Evolutionary conservation across 2,797 vertebrate genomes (phyloP).

Genomic region (Apodemus agrarius): DNA sequence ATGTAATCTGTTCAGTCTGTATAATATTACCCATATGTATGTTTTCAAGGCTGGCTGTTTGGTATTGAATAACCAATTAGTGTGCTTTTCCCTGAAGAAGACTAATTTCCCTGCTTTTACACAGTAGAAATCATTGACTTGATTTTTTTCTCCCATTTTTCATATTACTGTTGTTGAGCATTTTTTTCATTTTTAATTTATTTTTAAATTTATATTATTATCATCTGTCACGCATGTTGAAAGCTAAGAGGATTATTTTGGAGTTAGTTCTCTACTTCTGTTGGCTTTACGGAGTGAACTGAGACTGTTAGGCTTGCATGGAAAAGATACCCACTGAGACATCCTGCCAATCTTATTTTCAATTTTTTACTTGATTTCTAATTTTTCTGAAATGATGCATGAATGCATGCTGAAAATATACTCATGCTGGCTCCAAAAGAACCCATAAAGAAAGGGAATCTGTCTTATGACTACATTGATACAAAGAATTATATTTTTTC

Average conservation of each 20-base stretch:
- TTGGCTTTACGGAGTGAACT: background rate
- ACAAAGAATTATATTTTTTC: background rate
- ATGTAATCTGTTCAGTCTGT: background rate
- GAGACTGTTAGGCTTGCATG: too few relatives aligned
- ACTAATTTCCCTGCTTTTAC: background rate
- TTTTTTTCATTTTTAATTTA: background rate
- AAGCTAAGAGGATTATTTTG: background rate
- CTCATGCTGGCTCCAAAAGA: background rate
- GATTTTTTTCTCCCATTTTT: background rate
- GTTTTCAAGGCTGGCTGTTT: background rate
- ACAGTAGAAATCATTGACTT: background rate
- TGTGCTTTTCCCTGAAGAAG: background rate
- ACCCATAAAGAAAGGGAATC: background rate
- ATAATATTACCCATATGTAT: background rate
- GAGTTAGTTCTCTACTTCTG: background rate
- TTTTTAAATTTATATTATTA: background rate
- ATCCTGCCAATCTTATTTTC: background rate
- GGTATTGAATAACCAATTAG: background rate
- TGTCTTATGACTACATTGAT: background rate
- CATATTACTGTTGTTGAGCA: background rate
- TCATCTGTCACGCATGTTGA: background rate
- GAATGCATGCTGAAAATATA: background rate
- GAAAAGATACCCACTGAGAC: background rate
- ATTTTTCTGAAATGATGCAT: background rate
- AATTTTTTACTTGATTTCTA: background rate